A percentile compares a stretch with the other conserved stretches of the same genome.
Conservation (phyloP, 2,113 vertebrate species). For the Dunckerocampus dactyliophorus region DNA sequence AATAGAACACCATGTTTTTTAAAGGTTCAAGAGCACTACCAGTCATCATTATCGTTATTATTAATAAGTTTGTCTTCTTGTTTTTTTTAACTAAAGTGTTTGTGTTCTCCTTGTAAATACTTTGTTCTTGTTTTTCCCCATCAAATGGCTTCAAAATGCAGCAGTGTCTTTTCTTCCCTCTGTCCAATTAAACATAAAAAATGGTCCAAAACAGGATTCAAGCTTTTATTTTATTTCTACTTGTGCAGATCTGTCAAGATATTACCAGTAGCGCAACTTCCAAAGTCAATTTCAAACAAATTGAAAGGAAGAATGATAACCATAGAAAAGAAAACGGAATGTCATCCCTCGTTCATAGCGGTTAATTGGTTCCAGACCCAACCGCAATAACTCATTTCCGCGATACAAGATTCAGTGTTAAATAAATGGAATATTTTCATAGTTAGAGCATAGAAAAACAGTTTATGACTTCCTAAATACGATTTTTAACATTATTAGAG, state of each 20-base stretch:
- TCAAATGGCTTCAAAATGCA: slow-evolving; percentile 66
- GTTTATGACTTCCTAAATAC: no score
- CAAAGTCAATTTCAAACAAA: no score
- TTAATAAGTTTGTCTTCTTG: slow-evolving; percentile 12
- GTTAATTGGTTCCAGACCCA: no score
- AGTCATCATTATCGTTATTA: slow-evolving; percentile 27
- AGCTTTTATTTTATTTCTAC: neutral
- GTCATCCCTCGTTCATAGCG: no score
- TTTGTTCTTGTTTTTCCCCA: slow-evolving; percentile 55
- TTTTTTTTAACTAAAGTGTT: slow-evolving; percentile 65
- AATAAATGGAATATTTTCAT: no score
- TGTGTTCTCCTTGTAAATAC: slow-evolving; percentile 68
- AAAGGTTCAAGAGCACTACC: slow-evolving; percentile 64
- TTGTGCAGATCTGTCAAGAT: no score
- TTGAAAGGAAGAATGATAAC: neutral
- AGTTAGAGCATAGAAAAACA: no score
- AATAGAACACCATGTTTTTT: slow-evolving; percentile 64
- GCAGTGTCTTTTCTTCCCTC: slow-evolving; percentile 35
- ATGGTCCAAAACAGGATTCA: slow-evolving; percentile 15
- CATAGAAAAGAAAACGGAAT: no score
- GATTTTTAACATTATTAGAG: no score
- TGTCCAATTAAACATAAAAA: slow-evolving; percentile 63
- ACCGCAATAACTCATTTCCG: no score
- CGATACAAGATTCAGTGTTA: no score
- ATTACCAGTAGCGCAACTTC: no score